A percentile compares a stretch with the other conserved stretches of the same genome.
Evolutionary conservation across 1,140 invertebrate species (phyloP).

Genomic region (Maconellicoccus hirsutus): DNA sequence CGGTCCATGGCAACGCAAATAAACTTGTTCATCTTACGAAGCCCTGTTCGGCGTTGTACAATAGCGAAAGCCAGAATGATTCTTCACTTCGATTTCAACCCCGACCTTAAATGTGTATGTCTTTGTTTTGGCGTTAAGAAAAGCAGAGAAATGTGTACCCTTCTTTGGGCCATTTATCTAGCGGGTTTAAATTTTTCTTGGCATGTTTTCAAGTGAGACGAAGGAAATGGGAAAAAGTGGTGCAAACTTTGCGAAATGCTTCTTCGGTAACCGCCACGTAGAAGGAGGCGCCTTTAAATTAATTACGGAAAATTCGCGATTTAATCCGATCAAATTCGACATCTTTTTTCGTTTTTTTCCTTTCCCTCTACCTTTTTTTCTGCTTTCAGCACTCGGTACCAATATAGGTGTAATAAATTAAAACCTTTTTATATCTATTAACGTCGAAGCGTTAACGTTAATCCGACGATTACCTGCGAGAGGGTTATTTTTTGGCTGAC

Average conservation of each 20-base stretch:
- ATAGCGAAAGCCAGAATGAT: slow-evolving; percentile 2
- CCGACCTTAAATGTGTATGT: neutral
- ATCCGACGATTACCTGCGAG: neutral
- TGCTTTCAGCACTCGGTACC: neutral
- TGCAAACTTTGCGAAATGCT: neutral
- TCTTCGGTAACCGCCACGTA: neutral
- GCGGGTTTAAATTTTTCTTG: slow-evolving; percentile 4
- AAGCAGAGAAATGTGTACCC: neutral
- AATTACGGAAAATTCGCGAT: slow-evolving; percentile 3
- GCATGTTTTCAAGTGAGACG: neutral
- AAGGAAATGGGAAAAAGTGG: neutral
- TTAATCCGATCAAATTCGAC: neutral
- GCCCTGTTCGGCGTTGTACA: neutral
- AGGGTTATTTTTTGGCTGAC: neutral
- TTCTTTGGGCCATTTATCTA: slow-evolving; percentile 3
- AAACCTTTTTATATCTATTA: neutral
- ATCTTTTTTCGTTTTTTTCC: neutral
- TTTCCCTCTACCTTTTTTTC: neutral
- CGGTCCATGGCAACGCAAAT: neutral
- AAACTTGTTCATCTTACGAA: neutral
- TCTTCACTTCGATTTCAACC: neutral
- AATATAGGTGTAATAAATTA: neutral
- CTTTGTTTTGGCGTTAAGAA: neutral
- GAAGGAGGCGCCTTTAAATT: neutral
- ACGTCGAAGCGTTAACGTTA: neutral